Base-by-base conservation (phyloP, 2,888 invertebrate species). In the Stegophylla sp. region DNA sequence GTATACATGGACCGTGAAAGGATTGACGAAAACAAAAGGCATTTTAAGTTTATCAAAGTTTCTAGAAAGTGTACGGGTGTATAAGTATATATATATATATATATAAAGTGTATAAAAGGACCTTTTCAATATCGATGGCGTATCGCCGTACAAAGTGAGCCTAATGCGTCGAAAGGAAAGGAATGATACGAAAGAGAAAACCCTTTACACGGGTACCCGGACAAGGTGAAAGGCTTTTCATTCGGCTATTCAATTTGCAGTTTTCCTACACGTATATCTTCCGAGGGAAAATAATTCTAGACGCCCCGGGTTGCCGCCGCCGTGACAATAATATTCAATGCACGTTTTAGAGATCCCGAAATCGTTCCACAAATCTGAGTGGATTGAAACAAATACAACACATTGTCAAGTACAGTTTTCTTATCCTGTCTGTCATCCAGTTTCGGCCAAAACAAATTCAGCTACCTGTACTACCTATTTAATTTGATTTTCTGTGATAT, bases 131-230 rank as follows among this genome's bases (percentile, higher is more conserved):
- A 71, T 79, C 79, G 69, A 79, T 43, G 79, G 61, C 71, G 69
- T 79, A 71, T 79, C 79, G 79, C 71, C 23, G 77, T 71, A 79
- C 79, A 79, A 79, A 79, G 79, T 79, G 79, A 71, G 71, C 26
- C 71, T 79, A 79, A 79, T 79, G 71, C 79, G 69, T 34, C 61
- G 61, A 59, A 63, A 71, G 69, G 79, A 71, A 79, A 79, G 79
- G 69, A 79, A 79, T 61, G 79, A 79, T 71, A 59, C 48, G 79
- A 79, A 77, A 77, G 67, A 59, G 77, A 67, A 71, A 79, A 79
- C 79, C 69, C 79, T 79, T 79, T 79, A 79, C 79, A 79, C 71
- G 71, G 79, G 71, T 79, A 79, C 48, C 48, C 61, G 23, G 61
- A 41, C 79, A 71, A 69, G 71, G 79, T 71, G 79, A 79, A 79